These are phyloP conservation scores for Rynchops niger DNA, from an alignment of 2,113 vertebrate genomes.

Conservation along the genomic window DNA sequence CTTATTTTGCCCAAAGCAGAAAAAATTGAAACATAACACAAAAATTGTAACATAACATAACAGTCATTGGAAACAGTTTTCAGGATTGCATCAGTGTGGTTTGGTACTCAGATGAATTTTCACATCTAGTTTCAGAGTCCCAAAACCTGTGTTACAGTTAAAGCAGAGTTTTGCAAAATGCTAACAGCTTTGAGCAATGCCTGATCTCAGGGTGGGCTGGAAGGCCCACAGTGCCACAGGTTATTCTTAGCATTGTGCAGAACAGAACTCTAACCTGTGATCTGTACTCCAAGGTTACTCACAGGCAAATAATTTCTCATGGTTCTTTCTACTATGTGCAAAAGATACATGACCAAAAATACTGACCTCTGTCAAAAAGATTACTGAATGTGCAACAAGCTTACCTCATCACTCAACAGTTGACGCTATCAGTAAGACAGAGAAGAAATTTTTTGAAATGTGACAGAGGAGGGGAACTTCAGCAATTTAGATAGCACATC, in stretches of 20 bases:
- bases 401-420: background rate
- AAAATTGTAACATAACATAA: background rate
- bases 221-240: background rate
- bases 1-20: background rate
- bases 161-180: background rate
- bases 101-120: background rate
- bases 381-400: background rate
- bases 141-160: background rate
- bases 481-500: background rate
- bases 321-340: background rate
- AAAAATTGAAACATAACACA: background rate
- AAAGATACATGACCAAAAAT: background rate
- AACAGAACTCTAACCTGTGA: background rate
- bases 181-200: background rate
- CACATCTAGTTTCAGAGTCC: background rate
- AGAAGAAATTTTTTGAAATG: background rate
- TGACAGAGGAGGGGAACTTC: background rate
- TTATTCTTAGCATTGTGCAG: background rate
- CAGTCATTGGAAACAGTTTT: background rate
- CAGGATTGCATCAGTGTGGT: background rate
- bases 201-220: background rate
- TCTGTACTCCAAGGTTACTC: background rate
- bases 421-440: background rate
- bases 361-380: background rate
- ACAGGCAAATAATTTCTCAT: background rate